Percentiles rank a stretch among this genome's conserved stretches.
These are phyloP conservation scores for Drosophila parthenogenetica DNA, from an alignment of 2,888 invertebrate genomes.

Conservation along the genomic window DNA sequence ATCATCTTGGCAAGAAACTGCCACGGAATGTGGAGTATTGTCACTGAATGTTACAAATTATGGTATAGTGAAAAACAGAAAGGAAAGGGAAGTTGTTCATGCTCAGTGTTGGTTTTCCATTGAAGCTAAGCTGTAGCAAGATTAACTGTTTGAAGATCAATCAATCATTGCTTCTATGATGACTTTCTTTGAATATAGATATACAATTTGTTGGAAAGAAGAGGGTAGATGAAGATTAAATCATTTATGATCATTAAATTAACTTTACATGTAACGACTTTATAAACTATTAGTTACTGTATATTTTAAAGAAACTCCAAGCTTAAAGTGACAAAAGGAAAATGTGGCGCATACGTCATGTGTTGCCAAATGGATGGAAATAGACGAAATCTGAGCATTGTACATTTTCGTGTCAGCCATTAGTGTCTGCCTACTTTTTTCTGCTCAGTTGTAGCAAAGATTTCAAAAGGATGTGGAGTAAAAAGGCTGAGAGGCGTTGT, in stretches of 20 bases:
- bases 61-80: not conserved
- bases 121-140: too few species aligned
- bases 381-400: slow-evolving; percentile 1
- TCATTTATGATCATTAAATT: too few species aligned
- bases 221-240: too few species aligned
- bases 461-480: not conserved
- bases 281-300: not conserved
- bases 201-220: too few species aligned
- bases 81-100: not conserved
- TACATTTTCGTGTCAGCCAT: not conserved
- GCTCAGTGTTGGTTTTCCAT: too few species aligned
- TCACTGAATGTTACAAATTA: not conserved
- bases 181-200: too few species aligned
- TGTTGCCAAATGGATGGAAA: slow-evolving; percentile 6
- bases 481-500: not conserved
- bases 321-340: not conserved
- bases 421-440: not conserved
- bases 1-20: not conserved
- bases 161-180: too few species aligned
- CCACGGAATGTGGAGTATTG: not conserved
- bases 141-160: too few species aligned
- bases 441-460: not conserved
- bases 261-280: not conserved
- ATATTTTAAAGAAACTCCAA: not conserved
- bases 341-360: slow-evolving; percentile 9